These are phyloP conservation scores for Bombus cullumanus DNA, from an alignment of 1,140 invertebrate species.

Conservation along the genomic window DNA sequence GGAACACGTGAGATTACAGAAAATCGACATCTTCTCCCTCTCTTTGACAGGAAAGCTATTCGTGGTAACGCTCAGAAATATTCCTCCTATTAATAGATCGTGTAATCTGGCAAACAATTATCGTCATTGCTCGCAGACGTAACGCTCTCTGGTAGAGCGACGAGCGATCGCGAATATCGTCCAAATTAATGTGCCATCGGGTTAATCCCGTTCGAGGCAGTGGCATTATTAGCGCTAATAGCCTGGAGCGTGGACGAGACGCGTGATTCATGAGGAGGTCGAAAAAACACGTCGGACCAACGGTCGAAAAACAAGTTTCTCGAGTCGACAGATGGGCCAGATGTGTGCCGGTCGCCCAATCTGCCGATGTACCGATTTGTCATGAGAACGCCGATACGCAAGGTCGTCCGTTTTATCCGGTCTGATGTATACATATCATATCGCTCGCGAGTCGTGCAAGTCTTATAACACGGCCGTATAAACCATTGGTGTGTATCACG, in stretches of 20 bases:
- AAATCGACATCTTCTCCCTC: neutral
- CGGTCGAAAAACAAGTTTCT: conserved; percentile 47
- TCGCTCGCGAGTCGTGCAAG: neutral
- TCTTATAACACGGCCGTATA: neutral
- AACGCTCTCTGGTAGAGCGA: neutral
- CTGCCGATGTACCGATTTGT: conserved; percentile 22
- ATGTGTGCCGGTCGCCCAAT: conserved; percentile 1
- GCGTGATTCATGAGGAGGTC: conserved; percentile 13
- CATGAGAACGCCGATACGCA: neutral
- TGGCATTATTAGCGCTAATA: conserved; percentile 18
- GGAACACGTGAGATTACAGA: neutral
- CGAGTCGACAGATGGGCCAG: conserved; percentile 18
- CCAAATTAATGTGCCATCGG: neutral
- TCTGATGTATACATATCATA: neutral
- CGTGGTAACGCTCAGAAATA: neutral
- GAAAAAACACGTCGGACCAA: conserved; percentile 19
- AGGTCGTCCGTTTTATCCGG: neutral
- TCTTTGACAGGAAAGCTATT: neutral
- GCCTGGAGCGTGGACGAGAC: conserved; percentile 6
- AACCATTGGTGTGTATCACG: neutral
- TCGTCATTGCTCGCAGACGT: neutral
- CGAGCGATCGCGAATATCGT: neutral
- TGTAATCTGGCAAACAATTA: conserved; percentile 29
- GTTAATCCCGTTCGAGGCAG: neutral
- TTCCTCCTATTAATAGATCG: conserved; percentile 1